These are phyloP conservation scores for Drosophila nigromelanica DNA, from an alignment of 1,140 invertebrate genomes.

Conservation along the genomic window DNA sequence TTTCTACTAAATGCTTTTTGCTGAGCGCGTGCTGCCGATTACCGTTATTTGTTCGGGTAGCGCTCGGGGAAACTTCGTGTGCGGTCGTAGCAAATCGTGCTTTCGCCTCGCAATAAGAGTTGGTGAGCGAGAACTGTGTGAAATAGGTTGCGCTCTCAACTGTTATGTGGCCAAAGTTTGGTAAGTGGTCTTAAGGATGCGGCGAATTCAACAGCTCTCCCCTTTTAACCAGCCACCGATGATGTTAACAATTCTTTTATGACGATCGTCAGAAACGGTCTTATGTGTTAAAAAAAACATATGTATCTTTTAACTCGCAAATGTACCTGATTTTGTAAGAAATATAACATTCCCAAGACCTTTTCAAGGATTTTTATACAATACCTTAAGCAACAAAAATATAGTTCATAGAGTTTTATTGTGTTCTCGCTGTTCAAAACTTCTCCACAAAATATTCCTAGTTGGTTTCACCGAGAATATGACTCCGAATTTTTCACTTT, in stretches of 20 bases:
- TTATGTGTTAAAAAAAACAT: no score
- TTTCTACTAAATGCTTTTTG: conserved; percentile 81
- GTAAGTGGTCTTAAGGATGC: neutral
- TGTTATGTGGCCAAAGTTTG: neutral
- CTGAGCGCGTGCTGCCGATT: conserved; percentile 50
- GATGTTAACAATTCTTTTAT: neutral
- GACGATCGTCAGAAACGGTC: neutral
- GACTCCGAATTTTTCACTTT: conserved; percentile 2
- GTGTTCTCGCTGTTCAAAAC: neutral
- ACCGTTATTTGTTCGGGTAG: conserved; percentile 26
- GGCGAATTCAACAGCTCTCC: conserved; percentile 9
- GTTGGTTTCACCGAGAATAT: conserved; percentile 6
- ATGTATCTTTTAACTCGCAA: no score
- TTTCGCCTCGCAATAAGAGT: neutral
- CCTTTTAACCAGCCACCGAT: neutral
- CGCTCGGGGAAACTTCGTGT: conserved; percentile 31
- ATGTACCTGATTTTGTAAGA: no score
- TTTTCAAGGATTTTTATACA: no score
- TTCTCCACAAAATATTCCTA: neutral
- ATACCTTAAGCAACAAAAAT: no score
- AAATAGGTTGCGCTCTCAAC: conserved; percentile 15
- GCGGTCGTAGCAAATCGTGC: conserved; percentile 22
- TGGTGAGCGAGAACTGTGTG: conserved; percentile 8
- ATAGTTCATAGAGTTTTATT: neutral
- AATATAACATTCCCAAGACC: no score